These are phyloP conservation scores for Helicorthomorpha holstii DNA, from an alignment of 1,140 invertebrate genomes.

Conservation along the genomic window DNA sequence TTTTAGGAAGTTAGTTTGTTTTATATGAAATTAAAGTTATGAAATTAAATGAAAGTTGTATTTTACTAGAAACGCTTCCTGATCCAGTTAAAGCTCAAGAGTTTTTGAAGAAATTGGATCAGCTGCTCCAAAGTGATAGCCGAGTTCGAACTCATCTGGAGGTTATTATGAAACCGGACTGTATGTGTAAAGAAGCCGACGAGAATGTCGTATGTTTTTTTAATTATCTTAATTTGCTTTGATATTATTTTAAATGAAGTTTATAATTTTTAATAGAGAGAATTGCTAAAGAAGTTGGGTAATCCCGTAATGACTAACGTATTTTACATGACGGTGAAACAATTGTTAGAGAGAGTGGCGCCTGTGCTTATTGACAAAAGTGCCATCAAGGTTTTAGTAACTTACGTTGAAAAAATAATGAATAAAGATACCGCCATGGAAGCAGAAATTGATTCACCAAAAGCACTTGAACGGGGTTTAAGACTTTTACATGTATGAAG, in stretches of 20 bases:
- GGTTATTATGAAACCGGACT: conserved; percentile 64
- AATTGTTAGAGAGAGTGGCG: conserved; percentile 78
- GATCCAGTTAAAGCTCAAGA: conserved; percentile 84
- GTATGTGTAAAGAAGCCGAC: conserved; percentile 77
- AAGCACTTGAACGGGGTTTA: conserved; percentile 61
- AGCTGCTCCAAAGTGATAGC: conserved; percentile 57
- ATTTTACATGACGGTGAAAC: conserved; percentile 90
- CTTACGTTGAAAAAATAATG: conserved; percentile 20
- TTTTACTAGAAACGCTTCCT: conserved; percentile 45
- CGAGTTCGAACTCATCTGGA: conserved; percentile 67
- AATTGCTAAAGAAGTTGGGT: conserved; percentile 81
- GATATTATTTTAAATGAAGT: background rate
- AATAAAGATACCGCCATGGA: conserved; percentile 32
- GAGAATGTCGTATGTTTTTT: conserved; percentile 41
- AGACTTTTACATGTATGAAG: conserved; percentile 49
- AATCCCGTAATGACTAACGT: conserved; percentile 84
- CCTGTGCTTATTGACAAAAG: conserved; percentile 88
- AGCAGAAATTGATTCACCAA: conserved; percentile 57
- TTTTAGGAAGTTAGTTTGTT: conserved; percentile 13
- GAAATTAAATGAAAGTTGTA: background rate
- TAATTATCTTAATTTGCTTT: conserved; percentile 2
- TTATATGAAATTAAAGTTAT: background rate
- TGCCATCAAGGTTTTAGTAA: conserved; percentile 40
- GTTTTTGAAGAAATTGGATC: conserved; percentile 74
- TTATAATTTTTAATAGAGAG: conserved; percentile 26